These are phyloP conservation scores for Aviceda subcristata DNA, from an alignment of 2,113 vertebrate genomes.

Conservation along the genomic window DNA sequence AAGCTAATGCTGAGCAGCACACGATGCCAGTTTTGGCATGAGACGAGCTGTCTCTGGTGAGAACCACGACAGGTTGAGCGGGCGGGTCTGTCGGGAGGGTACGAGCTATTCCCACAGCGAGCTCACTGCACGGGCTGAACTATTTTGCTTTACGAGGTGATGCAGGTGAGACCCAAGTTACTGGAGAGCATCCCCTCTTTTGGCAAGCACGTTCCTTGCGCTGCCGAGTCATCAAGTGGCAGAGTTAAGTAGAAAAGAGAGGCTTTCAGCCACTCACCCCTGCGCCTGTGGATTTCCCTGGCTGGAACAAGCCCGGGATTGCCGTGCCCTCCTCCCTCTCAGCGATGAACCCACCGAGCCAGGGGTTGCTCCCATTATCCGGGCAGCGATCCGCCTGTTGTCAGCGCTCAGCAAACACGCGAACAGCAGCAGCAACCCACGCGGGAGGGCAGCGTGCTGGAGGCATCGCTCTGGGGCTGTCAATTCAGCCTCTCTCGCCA, in stretches of 20 bases:
- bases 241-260: neutral
- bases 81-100: neutral
- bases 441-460: neutral
- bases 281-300: neutral
- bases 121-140: accelerated
- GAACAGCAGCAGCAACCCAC: neutral
- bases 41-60: accelerated
- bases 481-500: neutral
- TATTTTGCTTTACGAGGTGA: accelerated
- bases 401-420: neutral
- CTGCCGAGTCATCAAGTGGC: neutral
- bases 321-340: neutral
- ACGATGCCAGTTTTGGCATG: accelerated
- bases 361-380: neutral
- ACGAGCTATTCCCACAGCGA: accelerated
- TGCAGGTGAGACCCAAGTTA: neutral
- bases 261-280: neutral
- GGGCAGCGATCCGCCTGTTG: accelerated
- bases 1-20: neutral
- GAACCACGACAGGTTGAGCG: neutral
- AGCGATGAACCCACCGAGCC: accelerated
- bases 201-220: neutral
- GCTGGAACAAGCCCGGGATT: accelerated
- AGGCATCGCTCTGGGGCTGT: neutral
- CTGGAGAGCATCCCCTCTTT: neutral